Evolutionary conservation across 2,797 vertebrate genomes (phyloP).

Genomic region (Octomys mimax): DNA sequence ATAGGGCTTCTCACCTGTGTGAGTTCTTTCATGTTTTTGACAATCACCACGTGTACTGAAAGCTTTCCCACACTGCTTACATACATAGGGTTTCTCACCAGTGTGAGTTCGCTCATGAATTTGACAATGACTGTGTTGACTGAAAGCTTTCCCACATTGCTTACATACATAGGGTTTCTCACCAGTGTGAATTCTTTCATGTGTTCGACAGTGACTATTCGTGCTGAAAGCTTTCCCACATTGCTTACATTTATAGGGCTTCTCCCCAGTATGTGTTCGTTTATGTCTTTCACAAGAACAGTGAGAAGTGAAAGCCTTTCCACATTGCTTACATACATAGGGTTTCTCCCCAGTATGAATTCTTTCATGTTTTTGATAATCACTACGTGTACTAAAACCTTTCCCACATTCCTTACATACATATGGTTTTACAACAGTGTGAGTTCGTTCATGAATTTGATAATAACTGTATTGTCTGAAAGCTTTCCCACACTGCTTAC

Average conservation of each 20-base stretch:
- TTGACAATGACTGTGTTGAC: no score
- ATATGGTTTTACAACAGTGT: not conserved
- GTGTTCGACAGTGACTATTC: not conserved
- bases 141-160: no score
- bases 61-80: no score
- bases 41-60: no score
- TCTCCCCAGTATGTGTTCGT: not conserved
- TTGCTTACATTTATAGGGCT: not conserved
- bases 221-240: not conserved
- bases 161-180: no score
- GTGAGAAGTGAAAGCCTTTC: not conserved
- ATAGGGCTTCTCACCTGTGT: no score
- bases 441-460: not conserved
- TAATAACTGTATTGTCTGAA: not conserved
- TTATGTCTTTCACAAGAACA: not conserved
- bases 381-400: not conserved
- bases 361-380: not conserved
- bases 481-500: not conserved
- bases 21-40: no score
- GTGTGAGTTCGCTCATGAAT: no score
- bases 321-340: not conserved
- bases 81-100: no score
- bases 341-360: not conserved
- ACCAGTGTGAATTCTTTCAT: not conserved
- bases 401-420: not conserved